These are phyloP conservation scores for Cepaea hortensis DNA, from an alignment of 2,888 invertebrate genomes.

Conservation along the genomic window DNA sequence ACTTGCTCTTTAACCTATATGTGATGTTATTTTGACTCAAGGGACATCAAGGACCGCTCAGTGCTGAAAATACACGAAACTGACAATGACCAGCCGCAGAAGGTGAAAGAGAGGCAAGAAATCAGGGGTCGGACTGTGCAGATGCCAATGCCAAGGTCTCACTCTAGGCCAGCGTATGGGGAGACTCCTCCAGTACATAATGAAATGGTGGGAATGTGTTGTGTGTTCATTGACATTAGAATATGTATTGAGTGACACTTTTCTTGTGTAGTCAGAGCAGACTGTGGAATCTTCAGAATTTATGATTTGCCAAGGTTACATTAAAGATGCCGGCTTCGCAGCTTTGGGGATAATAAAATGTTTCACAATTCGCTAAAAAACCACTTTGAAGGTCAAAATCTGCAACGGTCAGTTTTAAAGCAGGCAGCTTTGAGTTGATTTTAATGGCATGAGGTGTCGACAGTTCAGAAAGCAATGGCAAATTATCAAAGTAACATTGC, in stretches of 20 bases:
- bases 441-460: no score
- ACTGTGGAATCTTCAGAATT: no score
- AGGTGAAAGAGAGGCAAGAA: constrained; percentile 62
- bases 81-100: constrained; percentile 68
- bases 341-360: neutral
- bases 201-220: constrained; percentile 1
- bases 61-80: constrained; percentile 91
- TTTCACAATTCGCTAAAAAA: neutral
- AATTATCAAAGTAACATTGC: no score
- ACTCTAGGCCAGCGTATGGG: constrained; percentile 36
- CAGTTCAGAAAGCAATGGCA: no score
- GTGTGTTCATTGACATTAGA: neutral
- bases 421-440: no score
- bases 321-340: no score
- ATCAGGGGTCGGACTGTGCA: constrained; percentile 65
- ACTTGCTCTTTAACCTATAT: no score
- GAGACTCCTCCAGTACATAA: constrained; percentile 29
- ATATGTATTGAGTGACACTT: neutral
- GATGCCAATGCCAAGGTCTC: constrained; percentile 31
- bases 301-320: no score
- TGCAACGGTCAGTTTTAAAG: no score
- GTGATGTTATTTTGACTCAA: constrained; percentile 61
- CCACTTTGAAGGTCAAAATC: no score
- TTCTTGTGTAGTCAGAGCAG: no score
- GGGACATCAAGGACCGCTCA: constrained; percentile 93